Conservation (phyloP, 2,888 invertebrate species). For the Tetragnatha montana region DNA sequence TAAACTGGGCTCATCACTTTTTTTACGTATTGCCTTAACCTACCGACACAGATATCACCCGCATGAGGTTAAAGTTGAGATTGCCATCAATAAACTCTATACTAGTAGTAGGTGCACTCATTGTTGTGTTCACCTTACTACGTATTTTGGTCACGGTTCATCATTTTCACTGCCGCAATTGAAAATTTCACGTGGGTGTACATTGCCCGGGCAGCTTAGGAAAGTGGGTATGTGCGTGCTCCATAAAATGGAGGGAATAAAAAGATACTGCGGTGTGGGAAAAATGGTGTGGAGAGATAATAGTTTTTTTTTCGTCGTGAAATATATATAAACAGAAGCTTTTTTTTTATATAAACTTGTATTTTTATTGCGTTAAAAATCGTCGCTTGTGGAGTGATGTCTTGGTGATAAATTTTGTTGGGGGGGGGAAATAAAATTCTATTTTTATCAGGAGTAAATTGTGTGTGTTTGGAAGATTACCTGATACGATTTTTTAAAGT, state of each 20-base stretch:
- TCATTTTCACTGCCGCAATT: neutral
- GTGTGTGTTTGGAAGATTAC: too few species aligned
- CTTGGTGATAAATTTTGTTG: neutral
- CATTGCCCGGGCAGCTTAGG: neutral
- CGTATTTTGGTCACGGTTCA: neutral
- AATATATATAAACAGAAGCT: neutral
- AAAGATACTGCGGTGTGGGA: neutral
- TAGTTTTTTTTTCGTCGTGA: neutral
- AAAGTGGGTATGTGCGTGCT: neutral
- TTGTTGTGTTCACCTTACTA: neutral
- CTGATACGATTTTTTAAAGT: too few species aligned
- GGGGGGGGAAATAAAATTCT: too few species aligned
- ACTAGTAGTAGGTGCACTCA: neutral
- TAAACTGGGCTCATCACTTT: too few species aligned
- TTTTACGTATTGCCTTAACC: neutral
- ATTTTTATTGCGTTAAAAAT: neutral
- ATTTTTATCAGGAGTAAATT: too few species aligned
- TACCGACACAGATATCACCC: neutral
- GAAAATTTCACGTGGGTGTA: neutral
- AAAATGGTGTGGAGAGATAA: neutral
- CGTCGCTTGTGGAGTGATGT: neutral
- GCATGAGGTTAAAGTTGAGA: neutral
- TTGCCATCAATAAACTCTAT: neutral
- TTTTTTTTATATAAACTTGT: neutral
- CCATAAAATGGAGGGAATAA: neutral